Percentiles rank a stretch among this genome's conserved stretches.
These are phyloP conservation scores for Omphaloscelis lunosa DNA, from an alignment of 2,888 invertebrate genomes.

Conservation along the genomic window DNA sequence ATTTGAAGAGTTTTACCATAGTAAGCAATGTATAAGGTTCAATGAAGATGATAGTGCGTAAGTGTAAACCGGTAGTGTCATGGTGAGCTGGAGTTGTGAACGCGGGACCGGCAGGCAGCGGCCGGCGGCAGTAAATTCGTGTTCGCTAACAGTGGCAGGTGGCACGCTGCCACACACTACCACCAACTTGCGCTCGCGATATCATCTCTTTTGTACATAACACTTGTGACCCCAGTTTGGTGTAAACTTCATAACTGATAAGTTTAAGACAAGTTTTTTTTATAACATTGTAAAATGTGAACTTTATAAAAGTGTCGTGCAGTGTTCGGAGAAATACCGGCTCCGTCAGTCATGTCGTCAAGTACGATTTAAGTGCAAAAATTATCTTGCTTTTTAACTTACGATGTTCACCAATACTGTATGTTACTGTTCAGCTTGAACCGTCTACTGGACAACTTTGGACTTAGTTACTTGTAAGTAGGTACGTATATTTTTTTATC, in stretches of 20 bases:
- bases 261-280: constrained; percentile 69
- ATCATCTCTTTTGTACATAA: constrained; percentile 84
- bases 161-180: constrained; percentile 77
- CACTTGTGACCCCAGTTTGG: constrained; percentile 78
- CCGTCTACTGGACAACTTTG: constrained; percentile 64
- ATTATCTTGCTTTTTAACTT: constrained; percentile 78
- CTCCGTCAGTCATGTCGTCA: constrained; percentile 82
- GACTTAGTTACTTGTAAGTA: constrained; percentile 74
- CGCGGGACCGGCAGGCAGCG: constrained; percentile 81
- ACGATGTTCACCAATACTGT: constrained; percentile 80
- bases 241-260: constrained; percentile 68
- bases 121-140: constrained; percentile 86
- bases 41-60: constrained; percentile 21
- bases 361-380: constrained; percentile 87
- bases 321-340: constrained; percentile 85
- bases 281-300: constrained; percentile 77
- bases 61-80: constrained; percentile 53
- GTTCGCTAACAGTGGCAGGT: constrained; percentile 86
- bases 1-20: background rate
- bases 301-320: constrained; percentile 83
- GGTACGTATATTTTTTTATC: constrained; percentile 27
- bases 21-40: constrained; percentile 61
- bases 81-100: constrained; percentile 79
- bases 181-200: constrained; percentile 85
- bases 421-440: constrained; percentile 78